These are phyloP conservation scores for Phenacoccus solenopsis DNA, from an alignment of 1,140 invertebrate genomes.

Conservation along the genomic window DNA sequence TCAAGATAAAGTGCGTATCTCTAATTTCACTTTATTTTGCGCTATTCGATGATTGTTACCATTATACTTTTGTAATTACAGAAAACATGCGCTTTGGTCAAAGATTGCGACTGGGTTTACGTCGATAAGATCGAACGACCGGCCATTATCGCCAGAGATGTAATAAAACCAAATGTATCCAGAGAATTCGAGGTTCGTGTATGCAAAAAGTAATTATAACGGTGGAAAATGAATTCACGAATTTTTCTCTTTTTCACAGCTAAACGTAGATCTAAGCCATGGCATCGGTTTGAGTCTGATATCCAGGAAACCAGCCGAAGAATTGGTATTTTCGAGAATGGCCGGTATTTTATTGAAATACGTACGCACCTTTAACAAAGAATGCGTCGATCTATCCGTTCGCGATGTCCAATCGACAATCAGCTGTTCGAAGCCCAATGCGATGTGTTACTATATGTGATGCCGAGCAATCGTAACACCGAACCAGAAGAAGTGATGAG, in stretches of 20 bases:
- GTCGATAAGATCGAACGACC: slow-evolving; percentile 40
- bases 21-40: not conserved
- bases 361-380: slow-evolving; percentile 38
- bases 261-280: slow-evolving; percentile 45
- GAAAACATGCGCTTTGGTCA: slow-evolving; percentile 37
- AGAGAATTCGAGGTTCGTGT: slow-evolving; percentile 2
- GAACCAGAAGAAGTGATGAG: slow-evolving; percentile 33
- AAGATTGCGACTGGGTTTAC: slow-evolving; percentile 43
- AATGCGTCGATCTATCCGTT: slow-evolving; percentile 59
- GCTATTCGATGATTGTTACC: not conserved
- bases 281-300: slow-evolving; percentile 76
- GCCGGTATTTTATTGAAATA: slow-evolving; percentile 56
- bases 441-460: slow-evolving; percentile 67
- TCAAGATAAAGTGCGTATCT: slow-evolving; percentile 42
- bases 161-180: slow-evolving; percentile 25
- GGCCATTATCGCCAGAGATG: slow-evolving; percentile 30
- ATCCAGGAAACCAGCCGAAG: slow-evolving; percentile 62
- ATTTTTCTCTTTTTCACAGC: slow-evolving; percentile 36
- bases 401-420: slow-evolving; percentile 65
- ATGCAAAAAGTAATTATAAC: not conserved
- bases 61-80: not conserved
- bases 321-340: slow-evolving; percentile 70
- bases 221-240: not conserved
- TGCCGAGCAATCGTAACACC: slow-evolving; percentile 35
- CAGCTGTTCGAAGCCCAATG: slow-evolving; percentile 71